Evolutionary conservation across 1,140 invertebrate species (phyloP).

Genomic region (Trachymyrmex cornetzi): DNA sequence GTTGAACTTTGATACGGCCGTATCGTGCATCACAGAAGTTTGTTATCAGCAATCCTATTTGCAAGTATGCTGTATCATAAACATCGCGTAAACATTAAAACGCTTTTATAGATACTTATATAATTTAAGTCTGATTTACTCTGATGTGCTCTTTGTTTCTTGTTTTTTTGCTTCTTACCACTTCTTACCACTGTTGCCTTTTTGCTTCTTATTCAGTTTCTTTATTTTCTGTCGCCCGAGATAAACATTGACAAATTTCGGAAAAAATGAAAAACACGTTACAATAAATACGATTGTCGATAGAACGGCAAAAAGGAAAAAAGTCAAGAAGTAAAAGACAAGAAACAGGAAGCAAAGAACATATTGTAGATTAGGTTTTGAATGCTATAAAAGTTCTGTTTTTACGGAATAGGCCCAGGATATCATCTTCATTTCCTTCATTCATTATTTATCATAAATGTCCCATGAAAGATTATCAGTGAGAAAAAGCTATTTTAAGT

Average conservation of each 20-base stretch:
- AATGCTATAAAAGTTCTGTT: neutral
- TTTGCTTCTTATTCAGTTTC: too few species aligned
- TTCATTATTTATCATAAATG: neutral
- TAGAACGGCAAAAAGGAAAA: too few species aligned
- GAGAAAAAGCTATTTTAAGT: neutral
- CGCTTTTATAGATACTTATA: neutral
- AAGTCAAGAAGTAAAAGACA: too few species aligned
- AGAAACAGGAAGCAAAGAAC: too few species aligned
- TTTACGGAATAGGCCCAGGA: neutral
- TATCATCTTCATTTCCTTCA: neutral
- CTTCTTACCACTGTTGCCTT: too few species aligned
- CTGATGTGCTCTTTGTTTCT: too few species aligned
- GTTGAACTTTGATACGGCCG: neutral
- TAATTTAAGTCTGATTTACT: too few species aligned
- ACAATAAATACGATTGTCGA: too few species aligned
- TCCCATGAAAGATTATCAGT: neutral
- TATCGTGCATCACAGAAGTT: neutral
- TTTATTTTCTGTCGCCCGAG: too few species aligned
- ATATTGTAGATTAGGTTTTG: neutral
- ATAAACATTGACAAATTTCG: too few species aligned
- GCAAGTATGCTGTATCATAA: neutral
- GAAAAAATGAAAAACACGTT: too few species aligned
- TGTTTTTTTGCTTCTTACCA: too few species aligned
- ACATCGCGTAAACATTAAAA: conserved; percentile 8
- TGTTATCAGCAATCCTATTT: conserved; percentile 27